Evolutionary conservation across 2,113 vertebrate genomes (phyloP).

Genomic region (Campylomormyrus numenius): DNA sequence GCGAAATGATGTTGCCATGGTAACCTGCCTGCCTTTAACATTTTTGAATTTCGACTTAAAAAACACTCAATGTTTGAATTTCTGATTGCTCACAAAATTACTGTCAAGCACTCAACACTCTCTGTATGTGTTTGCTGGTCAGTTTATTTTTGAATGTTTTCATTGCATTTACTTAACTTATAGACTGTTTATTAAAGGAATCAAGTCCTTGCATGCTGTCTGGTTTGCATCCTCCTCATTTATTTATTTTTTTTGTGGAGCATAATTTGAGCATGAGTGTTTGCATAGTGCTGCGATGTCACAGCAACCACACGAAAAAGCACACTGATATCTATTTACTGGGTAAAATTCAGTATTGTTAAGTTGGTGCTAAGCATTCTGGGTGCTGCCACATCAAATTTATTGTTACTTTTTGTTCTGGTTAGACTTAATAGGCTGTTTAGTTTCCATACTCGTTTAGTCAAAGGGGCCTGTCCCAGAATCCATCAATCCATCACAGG

Average conservation of each 20-base stretch:
- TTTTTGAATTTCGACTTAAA: background rate
- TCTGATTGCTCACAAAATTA: background rate
- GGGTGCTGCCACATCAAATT: background rate
- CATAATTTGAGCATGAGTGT: background rate
- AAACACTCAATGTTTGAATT: background rate
- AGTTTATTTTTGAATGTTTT: background rate
- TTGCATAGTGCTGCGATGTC: background rate
- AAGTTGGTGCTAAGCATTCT: background rate
- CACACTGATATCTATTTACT: background rate
- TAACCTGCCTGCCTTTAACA: background rate
- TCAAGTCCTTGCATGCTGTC: too few species aligned
- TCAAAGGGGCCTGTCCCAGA: background rate
- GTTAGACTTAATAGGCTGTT: background rate
- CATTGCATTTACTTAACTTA: background rate
- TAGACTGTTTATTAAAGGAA: background rate
- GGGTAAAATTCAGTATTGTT: background rate
- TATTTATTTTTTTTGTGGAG: too few species aligned
- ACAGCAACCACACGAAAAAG: background rate
- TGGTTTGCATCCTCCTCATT: background rate
- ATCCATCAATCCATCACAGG: background rate
- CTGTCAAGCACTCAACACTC: background rate
- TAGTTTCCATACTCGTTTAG: background rate
- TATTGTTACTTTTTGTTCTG: background rate
- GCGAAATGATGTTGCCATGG: background rate
- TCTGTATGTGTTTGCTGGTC: background rate